Base-by-base conservation (phyloP, 2,888 invertebrate genomes). In the Gerris lacustris region DNA sequence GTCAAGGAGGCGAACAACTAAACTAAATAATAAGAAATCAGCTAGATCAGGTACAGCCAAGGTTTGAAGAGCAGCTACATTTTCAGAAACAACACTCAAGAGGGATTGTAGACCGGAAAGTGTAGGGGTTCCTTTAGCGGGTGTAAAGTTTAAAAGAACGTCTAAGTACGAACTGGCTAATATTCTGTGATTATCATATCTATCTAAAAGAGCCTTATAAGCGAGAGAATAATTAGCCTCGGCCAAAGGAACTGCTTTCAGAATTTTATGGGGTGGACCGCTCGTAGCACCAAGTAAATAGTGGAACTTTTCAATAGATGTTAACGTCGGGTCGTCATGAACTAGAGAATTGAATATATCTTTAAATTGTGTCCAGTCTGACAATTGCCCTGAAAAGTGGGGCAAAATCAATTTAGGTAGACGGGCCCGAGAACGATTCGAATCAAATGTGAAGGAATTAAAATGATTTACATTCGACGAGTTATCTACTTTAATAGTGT, bases 261-360 rank as follows among this genome's bases (percentile, higher is more conserved):
- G 62, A 47, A 69, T 31, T 18, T 67, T 17, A 5, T 17, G 11
- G 6, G 68, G 69, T 43, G 67, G 7, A 11, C 70, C 71, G 5
- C 44, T 69, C n/a, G 68, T 63, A 45, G 68, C 67, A 6, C 66
- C 9, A 5, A 63, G 31, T 11, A 73, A 43, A n/a, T 71, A 71
- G n/a, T 69, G 72, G 44, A 73, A 68, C 67, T 73, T 73, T 31
- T 73, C 68, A 11, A 63, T 67, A 45, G 67, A 45, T 5, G 72
- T 66, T 43, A 73, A n/a, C 5, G 44, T 44, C 5, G 47, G n/a
- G 44, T 72, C 67, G 7, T 66, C 47, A 63, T 72, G 72, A 31
- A 72, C 66, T 7, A 73, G 18, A 18, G 70, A 69, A 17, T 15
- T 55, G 63, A 69, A 73, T 15, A 45, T 67, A 55, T 73, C 73